These are phyloP conservation scores for Anastrepha obliqua DNA, from an alignment of 1,140 invertebrate genomes.

Conservation along the genomic window DNA sequence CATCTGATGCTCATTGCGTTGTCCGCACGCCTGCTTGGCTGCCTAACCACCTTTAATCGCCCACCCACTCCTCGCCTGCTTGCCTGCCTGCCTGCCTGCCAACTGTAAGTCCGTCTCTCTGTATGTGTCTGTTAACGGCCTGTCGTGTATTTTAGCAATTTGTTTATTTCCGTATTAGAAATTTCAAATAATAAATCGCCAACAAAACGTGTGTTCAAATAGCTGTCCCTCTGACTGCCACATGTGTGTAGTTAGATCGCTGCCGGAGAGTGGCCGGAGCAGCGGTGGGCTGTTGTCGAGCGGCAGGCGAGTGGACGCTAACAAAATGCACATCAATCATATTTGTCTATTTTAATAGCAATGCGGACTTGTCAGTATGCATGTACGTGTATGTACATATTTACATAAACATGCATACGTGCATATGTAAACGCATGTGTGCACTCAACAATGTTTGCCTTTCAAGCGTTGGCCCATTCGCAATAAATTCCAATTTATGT, in stretches of 20 bases:
- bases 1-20: slow-evolving; percentile 14
- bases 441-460: not conserved
- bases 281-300: not conserved
- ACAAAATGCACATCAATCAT: slow-evolving; percentile 50
- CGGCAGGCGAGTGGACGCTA: not conserved
- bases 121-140: not conserved
- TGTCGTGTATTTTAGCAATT: slow-evolving; percentile 17
- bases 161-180: slow-evolving; percentile 42
- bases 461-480: slow-evolving; percentile 40
- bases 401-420: not conserved
- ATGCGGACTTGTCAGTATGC: not conserved
- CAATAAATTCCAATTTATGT: slow-evolving; percentile 47
- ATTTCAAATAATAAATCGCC: slow-evolving; percentile 27
- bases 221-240: not conserved
- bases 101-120: not conserved
- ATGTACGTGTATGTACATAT: not conserved
- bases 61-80: not conserved
- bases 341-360: slow-evolving; percentile 52
- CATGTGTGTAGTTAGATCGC: not conserved
- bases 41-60: not conserved
- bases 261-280: not conserved
- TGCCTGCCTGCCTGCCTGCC: not conserved
- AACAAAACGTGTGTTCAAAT: not conserved
- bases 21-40: not conserved
- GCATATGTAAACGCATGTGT: not conserved